Percentiles rank a stretch among this genome's conserved stretches.
phyloP scores from a whole-genome alignment of 2,888 invertebrate genomes.

The Pristionchus maxplancki region DNA sequence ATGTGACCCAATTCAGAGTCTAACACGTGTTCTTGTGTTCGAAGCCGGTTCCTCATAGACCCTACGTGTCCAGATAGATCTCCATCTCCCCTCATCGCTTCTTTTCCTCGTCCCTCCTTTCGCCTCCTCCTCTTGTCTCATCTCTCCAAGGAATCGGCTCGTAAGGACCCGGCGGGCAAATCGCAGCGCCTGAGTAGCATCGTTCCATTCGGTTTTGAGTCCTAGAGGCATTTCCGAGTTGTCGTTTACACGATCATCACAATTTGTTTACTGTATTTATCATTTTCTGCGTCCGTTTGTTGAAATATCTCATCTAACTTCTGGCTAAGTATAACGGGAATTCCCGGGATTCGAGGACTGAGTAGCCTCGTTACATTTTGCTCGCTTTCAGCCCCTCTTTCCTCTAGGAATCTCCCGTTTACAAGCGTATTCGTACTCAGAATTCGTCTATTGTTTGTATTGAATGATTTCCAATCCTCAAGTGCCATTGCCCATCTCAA shows the following conservation, averaged over 20 bases:
- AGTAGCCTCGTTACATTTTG: not conserved
- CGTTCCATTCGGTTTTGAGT: not conserved
- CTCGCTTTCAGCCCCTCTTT: not conserved
- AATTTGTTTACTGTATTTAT: not conserved
- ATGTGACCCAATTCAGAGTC: not conserved
- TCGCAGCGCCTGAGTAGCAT: not conserved
- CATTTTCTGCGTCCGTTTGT: not conserved
- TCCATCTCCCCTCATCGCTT: constrained; percentile 3
- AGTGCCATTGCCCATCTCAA: too few species aligned
- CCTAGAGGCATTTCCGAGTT: not conserved
- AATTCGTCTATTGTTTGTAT: too few species aligned
- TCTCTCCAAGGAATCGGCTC: constrained; percentile 25
- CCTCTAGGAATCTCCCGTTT: too few species aligned
- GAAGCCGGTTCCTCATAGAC: not conserved
- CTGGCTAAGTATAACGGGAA: too few species aligned
- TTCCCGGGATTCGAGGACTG: too few species aligned
- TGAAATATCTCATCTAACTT: not conserved
- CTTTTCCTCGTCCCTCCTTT: not conserved
- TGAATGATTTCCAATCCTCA: too few species aligned
- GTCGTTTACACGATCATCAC: not conserved
- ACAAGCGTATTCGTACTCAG: too few species aligned
- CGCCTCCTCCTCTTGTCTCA: constrained; percentile 8
- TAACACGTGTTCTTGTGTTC: not conserved
- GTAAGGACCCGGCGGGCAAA: not conserved
- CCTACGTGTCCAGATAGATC: not conserved